Base-by-base conservation (phyloP, 1,140 invertebrate species). In the Tetramorium simillimum region DNA sequence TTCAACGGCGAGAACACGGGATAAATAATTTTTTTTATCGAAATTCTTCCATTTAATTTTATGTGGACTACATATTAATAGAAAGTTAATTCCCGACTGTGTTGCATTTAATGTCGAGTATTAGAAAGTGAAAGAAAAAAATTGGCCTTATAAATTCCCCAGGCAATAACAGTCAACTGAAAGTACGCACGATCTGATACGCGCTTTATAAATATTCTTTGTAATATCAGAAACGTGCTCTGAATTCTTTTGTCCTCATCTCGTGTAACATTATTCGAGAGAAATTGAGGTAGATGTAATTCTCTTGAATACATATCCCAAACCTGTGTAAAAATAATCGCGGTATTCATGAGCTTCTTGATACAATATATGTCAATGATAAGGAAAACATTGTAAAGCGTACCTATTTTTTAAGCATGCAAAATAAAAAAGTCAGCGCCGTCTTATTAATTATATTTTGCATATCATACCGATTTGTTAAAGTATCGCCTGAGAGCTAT, bases 71-170 rank as follows among this genome's bases (percentile, higher is more conserved):
- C 28, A n/a, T 75, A 75, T 75, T 75, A 58, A 40, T 75, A 75
- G 49, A 75, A 75, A 75, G n/a, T 40, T 58, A 58, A 56, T 56
- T 58, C 67, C 67, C 14, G n/a, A 7, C 21, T 46, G 21, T 28
- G 12, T 43, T 70, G 67, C 43, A 70, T 73, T 33, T 73, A 51
- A 73, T 73, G 70, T 56, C 9, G 51, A 21, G n/a, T 40, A 75
- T 75, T 37, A 75, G 28, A 75, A 75, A 75, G 51, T 58, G 14
- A 75, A 24, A 75, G 33, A 40, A 40, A 58, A 33, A 14, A 75
- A 75, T 58, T 56, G 33, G n/a, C 28, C n/a, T 75, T 75, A 33
- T 4, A 75, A 33, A 73, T 56, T 75, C 12, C 33, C 3, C 33
- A 10, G 18, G n/a, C 12, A 53, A 37, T 56, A 53, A 73, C 28